phyloP scores from a whole-genome alignment of 1,140 invertebrate species.

The Dinothrombium tinctorium region DNA sequence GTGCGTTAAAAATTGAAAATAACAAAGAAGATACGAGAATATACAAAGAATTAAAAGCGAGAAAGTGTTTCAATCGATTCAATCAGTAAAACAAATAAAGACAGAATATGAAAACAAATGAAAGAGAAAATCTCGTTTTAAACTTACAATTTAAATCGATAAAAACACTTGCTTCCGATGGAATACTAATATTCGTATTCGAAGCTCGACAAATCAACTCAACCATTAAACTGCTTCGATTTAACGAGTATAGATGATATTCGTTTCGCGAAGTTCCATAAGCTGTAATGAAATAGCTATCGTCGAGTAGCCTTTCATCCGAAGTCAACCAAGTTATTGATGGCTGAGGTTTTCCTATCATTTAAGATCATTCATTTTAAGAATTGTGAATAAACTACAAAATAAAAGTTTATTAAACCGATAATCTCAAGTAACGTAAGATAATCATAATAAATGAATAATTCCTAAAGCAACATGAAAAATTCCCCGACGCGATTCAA shows the following conservation, averaged over 20 bases:
- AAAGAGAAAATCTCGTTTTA: background rate
- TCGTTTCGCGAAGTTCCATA: conserved; percentile 23
- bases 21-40: background rate
- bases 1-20: too few species aligned
- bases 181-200: conserved; percentile 45
- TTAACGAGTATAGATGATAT: conserved; percentile 43
- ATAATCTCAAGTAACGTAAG: too few species aligned
- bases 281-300: conserved; percentile 13
- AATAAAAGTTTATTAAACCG: too few species aligned
- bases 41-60: background rate
- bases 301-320: conserved; percentile 15
- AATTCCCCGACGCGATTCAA: too few species aligned
- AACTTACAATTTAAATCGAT: conserved; percentile 21
- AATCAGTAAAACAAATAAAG: too few species aligned
- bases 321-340: conserved; percentile 18
- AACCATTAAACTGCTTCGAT: conserved; percentile 46
- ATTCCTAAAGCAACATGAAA: too few species aligned
- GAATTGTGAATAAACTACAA: too few species aligned
- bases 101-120: background rate
- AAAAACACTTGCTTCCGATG: conserved; percentile 15
- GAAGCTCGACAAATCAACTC: conserved; percentile 60
- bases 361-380: too few species aligned
- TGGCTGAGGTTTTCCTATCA: conserved; percentile 18
- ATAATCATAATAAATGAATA: too few species aligned
- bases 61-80: too few species aligned